Evolutionary conservation across 1,140 invertebrate species (phyloP), one percentile per base, ranked within the genome.

Genomic region (Papilio glaucus): DNA sequence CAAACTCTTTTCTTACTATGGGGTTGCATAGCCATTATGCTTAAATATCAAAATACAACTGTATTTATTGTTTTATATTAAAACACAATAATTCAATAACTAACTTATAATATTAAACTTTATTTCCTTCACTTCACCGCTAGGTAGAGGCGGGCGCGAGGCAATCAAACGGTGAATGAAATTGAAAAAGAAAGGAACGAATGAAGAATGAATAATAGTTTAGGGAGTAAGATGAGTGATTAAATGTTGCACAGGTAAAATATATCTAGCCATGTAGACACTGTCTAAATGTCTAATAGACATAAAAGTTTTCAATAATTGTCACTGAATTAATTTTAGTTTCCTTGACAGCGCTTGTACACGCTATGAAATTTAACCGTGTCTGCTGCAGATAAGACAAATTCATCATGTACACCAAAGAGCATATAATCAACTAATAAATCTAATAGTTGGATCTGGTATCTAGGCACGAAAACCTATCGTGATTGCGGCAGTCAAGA

Each of bases 1-100:
- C 98, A 99, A 72, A 99, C 98, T 89, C 97, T 95, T 92, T 98
- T 98, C 86, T 97, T 98, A 83, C 96, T 97, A 80, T 98, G 97
- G 10, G 96, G 95, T 93, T 96, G 95, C 87, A 96, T 95, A 42
- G 95, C 93, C 95, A 96, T 96, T 79, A 71, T 41, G 74, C 42
- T 73, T 71, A 49, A 37, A 68, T 65, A 21, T 65, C 41, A 65
- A 65, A 65, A 38, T 37, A 41, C 33, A 24, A 21, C 12, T 10
- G 62, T 21, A 65, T 10, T 37, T 68, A 42, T 29, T 65, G 6
- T 38, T 10, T 39, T 45, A 29, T 29, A 6, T 29, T 45, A 45
- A 29, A 68, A 45, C 29, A 26, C 24, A 68, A 21, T 26, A 8
- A 41, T 21, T 15, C 13, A 13, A 18, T 37, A 21, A 21, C 13